Conservation (phyloP, 1,140 invertebrate genomes). For the Zaprionus ghesquierei region DNA sequence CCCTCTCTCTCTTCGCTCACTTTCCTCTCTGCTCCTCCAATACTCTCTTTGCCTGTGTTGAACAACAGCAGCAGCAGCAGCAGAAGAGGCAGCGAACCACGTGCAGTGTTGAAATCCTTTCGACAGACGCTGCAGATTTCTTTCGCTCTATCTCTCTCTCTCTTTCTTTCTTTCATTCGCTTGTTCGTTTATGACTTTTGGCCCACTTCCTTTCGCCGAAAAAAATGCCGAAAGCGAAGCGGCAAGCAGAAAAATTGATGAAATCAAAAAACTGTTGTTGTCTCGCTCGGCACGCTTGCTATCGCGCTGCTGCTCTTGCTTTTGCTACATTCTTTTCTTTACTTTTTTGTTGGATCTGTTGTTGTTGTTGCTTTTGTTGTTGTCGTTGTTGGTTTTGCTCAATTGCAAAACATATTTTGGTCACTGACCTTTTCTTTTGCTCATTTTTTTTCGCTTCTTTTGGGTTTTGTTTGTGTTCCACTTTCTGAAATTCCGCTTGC, state of each 20-base stretch:
- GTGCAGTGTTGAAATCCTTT: slow-evolving; percentile 36
- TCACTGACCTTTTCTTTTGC: slow-evolving; percentile 50
- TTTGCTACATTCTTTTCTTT: slow-evolving; percentile 45
- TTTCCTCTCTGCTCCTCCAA: neutral
- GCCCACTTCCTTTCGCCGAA: slow-evolving; percentile 37
- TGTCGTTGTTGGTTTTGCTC: slow-evolving; percentile 34
- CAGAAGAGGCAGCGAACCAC: slow-evolving; percentile 10
- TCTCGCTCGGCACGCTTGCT: slow-evolving; percentile 5
- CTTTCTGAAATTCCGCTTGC: slow-evolving; percentile 30
- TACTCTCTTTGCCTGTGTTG: neutral
- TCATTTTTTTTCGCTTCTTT: slow-evolving; percentile 34
- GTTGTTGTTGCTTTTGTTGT: neutral
- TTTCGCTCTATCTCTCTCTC: neutral
- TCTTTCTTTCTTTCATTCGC: neutral
- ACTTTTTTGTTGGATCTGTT: slow-evolving; percentile 1
- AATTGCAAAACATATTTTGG: slow-evolving; percentile 53
- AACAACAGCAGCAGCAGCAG: neutral
- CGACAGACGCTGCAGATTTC: slow-evolving; percentile 22
- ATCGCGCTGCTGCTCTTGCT: slow-evolving; percentile 35
- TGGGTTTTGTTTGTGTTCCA: slow-evolving; percentile 45
- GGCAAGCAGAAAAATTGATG: slow-evolving; percentile 28
- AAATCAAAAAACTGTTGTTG: slow-evolving; percentile 36
- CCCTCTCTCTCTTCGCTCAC: neutral
- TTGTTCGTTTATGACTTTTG: slow-evolving; percentile 1
- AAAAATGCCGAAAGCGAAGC: slow-evolving; percentile 1